Base-by-base conservation (phyloP, 2,888 invertebrate species). In the Drosophila stalkeri region DNA sequence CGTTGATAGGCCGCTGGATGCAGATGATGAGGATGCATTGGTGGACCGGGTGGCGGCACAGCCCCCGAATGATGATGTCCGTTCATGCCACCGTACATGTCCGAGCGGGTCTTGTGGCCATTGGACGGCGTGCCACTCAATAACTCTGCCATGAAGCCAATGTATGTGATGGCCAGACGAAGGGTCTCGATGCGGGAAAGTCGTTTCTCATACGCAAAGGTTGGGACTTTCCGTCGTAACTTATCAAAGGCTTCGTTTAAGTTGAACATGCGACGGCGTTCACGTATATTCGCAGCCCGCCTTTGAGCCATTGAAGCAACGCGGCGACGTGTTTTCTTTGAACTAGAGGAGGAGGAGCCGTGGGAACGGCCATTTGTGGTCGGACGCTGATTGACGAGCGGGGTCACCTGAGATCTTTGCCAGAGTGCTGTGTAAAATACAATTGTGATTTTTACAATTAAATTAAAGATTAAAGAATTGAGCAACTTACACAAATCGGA, bases 161-260 rank as follows among this genome's bases (percentile, higher is more conserved):
- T 99, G 94, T 99, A 99, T 0, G 98, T 98, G 89, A 99, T 98
- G 62, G 99, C 99, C 87, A 99, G 94, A 0, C 98, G 95, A 0
- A 99, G 94, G 0, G 99, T 99, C 93, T 99, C 99, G 90, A 99
- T 99, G 77, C 99, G 95, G 0, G 98, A 99, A 2, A 99, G 94
- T 0, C 98, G 95, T 92, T 99, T 99, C 93, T 99, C 99, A 92
- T 99, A 99, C 0, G 99, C 98, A 91, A 99, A 99, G 0, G 99
- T 99, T 20, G 99, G 99, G 83, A 96, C 97, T 94, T 98, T 98
- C 89, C 98, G 94, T 33, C 99, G 94, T 47, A 99, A 94, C 91
- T 97, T 97, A 91, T 99, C 99, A 90, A 99, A 99, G 1, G 98
- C 98, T 92, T 98, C 98, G 92, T 99, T 99, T 74, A 99, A 94